phyloP scores from a whole-genome alignment of 2,797 vertebrate species.

The Falco novaeseelandiae region DNA sequence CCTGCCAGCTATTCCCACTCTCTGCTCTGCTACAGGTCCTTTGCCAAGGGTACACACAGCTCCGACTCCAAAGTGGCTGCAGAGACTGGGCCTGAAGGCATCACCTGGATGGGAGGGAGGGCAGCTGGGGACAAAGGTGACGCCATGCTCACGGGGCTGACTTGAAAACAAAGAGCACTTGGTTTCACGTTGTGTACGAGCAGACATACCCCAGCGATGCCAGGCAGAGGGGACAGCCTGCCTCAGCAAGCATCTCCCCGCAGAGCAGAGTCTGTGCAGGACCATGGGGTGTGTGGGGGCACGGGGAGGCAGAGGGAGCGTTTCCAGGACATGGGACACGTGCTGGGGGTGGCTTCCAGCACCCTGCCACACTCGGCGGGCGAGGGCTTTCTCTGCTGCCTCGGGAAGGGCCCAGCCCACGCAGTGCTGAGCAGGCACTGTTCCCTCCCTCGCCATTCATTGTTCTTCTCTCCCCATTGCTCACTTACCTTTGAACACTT shows the following conservation, averaged over 20 bases:
- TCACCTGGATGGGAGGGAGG: not conserved
- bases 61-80: not conserved
- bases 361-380: not conserved
- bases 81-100: not conserved
- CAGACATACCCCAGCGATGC: not conserved
- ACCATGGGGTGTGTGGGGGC: not conserved
- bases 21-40: not conserved
- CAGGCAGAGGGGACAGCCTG: not conserved
- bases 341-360: not conserved
- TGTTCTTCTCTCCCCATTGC: conserved; percentile 31
- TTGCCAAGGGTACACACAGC: not conserved
- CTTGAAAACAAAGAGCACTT: accelerated
- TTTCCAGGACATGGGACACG: accelerated
- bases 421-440: not conserved
- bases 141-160: not conserved
- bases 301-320: not conserved
- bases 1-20: not conserved
- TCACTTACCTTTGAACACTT: conserved; percentile 40
- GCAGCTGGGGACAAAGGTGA: not conserved
- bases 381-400: not conserved
- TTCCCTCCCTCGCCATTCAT: not conserved
- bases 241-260: not conserved
- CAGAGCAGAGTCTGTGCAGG: accelerated
- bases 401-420: not conserved
- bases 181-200: accelerated